These are phyloP conservation scores for Diogma glabrata DNA, from an alignment of 2,888 invertebrate species.

Conservation along the genomic window DNA sequence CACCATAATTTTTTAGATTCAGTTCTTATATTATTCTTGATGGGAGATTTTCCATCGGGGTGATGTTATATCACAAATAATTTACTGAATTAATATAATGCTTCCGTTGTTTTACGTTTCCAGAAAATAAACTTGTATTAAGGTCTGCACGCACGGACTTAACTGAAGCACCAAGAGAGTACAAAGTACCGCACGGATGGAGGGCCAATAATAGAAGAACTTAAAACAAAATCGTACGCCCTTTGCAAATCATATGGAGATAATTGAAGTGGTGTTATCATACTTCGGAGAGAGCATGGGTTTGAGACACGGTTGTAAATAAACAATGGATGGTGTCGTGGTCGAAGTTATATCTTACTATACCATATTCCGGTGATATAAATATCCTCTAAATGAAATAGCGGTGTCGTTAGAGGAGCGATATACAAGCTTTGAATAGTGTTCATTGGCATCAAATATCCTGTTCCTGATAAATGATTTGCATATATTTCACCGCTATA, in stretches of 20 bases:
- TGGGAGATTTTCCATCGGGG: no score
- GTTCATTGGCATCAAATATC: conserved; percentile 60
- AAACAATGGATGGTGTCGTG: conserved; percentile 54
- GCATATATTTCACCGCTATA: conserved; percentile 61
- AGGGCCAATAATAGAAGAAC: conserved; percentile 29
- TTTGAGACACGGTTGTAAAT: conserved; percentile 35
- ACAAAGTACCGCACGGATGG: no score
- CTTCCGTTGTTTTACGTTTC: no score
- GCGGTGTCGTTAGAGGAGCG: conserved; percentile 52
- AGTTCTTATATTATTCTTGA: no score
- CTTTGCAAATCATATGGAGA: conserved; percentile 39
- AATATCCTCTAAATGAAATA: conserved; percentile 69
- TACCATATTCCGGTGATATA: conserved; percentile 65
- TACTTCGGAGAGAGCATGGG: conserved; percentile 40
- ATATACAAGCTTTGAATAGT: conserved; percentile 52
- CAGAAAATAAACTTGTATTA: no score
- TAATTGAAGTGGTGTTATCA: conserved; percentile 45
- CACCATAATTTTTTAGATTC: no score
- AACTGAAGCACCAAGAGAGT: no score
- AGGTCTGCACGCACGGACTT: no score
- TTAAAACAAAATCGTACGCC: conserved; percentile 30
- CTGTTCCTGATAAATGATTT: conserved; percentile 70
- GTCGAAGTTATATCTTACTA: conserved; percentile 42
- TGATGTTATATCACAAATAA: no score
- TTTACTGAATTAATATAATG: no score